A percentile compares a stretch with the other conserved stretches of the same genome.
Evolutionary conservation across 2,888 invertebrate genomes (phyloP).

Genomic region (Hirtodrosophila cameraria): DNA sequence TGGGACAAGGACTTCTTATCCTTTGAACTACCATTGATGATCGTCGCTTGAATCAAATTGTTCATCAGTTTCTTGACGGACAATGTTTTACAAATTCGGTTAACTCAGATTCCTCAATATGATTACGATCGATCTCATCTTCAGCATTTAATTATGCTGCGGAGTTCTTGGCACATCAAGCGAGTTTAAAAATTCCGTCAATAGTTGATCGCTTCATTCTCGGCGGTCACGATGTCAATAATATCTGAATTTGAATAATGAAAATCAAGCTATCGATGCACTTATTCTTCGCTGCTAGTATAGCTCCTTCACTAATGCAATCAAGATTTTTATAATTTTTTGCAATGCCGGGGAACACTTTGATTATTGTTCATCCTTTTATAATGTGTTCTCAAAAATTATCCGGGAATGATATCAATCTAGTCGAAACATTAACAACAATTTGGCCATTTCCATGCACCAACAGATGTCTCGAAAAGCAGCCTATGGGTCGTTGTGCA

Average conservation of each 20-base stretch:
- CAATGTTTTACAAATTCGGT: too few species aligned
- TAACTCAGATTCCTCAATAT: too few species aligned
- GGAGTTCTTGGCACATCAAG: too few species aligned
- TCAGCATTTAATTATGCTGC: not conserved
- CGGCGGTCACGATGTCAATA: not conserved
- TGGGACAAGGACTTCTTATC: not conserved
- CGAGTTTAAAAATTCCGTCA: too few species aligned
- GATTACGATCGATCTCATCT: too few species aligned
- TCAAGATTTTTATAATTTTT: too few species aligned
- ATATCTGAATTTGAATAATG: not conserved
- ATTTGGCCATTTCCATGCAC: not conserved
- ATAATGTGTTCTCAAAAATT: too few species aligned
- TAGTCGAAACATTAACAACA: slow-evolving; percentile 3
- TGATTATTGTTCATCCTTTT: too few species aligned
- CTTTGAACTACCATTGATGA: not conserved
- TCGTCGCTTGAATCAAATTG: slow-evolving; percentile 1
- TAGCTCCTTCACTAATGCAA: not conserved
- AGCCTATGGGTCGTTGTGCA: too few species aligned
- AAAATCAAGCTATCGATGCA: not conserved
- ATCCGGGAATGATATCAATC: too few species aligned
- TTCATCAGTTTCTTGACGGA: slow-evolving; percentile 1
- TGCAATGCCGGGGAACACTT: not conserved
- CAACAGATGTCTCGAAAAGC: slow-evolving; percentile 3
- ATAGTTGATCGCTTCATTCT: too few species aligned
- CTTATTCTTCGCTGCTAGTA: slow-evolving; percentile 1